These are phyloP conservation scores for Nycteola revayana DNA, from an alignment of 2,888 invertebrate genomes.

Conservation along the genomic window DNA sequence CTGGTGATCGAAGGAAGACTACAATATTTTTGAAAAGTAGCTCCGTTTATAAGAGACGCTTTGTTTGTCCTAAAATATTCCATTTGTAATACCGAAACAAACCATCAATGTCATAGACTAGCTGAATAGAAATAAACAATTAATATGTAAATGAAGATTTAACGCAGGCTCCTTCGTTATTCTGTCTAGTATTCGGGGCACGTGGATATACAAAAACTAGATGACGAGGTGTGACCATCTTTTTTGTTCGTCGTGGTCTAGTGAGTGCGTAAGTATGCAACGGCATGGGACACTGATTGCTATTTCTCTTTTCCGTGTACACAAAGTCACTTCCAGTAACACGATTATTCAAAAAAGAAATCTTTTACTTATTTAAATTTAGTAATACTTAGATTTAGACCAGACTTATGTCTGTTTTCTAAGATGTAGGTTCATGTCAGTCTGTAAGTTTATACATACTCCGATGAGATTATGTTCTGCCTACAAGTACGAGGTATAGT, in stretches of 20 bases:
- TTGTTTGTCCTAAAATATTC: conserved; percentile 71
- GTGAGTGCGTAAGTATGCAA: conserved; percentile 54
- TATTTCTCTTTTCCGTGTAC: conserved; percentile 37
- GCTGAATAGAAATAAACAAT: conserved; percentile 72
- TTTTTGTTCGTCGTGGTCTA: conserved; percentile 49
- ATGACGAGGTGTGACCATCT: conserved; percentile 56
- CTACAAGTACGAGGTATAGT: too few species aligned
- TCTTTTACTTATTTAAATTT: conserved; percentile 22
- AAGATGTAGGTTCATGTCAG: too few species aligned
- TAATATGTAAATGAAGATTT: conserved; percentile 75
- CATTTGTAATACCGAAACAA: conserved; percentile 77
- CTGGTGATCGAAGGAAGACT: conserved; percentile 62
- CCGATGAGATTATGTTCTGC: too few species aligned
- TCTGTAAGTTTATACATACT: too few species aligned
- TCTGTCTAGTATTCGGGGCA: conserved; percentile 63
- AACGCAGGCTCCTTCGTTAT: conserved; percentile 52
- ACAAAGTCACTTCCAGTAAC: conserved; percentile 27
- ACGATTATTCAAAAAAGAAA: conserved; percentile 25
- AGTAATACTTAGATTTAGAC: too few species aligned
- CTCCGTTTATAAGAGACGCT: conserved; percentile 68
- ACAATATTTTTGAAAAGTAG: conserved; percentile 67
- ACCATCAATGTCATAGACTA: conserved; percentile 75
- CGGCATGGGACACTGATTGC: conserved; percentile 40
- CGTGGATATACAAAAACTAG: conserved; percentile 57
- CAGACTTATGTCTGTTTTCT: too few species aligned